Evolutionary conservation across 2,888 invertebrate species (phyloP), one percentile per base, ranked within the genome.

Genomic region (Hirtodrosophila cameraria): DNA sequence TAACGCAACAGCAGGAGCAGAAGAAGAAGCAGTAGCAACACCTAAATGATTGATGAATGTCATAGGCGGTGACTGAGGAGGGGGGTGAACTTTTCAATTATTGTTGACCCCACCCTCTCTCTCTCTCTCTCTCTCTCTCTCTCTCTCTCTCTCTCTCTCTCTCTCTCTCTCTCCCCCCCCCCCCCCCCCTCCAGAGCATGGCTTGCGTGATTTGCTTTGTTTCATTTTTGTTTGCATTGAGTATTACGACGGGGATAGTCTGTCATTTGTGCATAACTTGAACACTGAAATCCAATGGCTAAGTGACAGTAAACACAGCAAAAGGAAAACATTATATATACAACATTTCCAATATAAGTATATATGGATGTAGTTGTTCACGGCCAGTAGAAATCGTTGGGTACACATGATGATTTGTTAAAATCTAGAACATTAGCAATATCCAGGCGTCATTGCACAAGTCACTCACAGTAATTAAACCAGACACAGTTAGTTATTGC

Each of bases 21-120:
- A 30, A 52, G 25, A 9, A 25, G 30, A 41, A 60, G 53, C 45
- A 20, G 46, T 23, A 46, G 23, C 46, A 60, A 78, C 63, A 67
- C 59, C 73, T 77, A 79, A 79, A 84, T 88, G 88, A 88, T 88
- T 88, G 88, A 88, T 88, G 83, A 83, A 74, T 86, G 79, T 79
- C 86, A 77, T 64, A 77, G 68, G 53, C 70, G 52, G 41, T 9
- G 64, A 38, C 52, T 35, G 12, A 16, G 27, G 13, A 15, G 36
- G 45, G 28, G 46, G 45, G 36, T 20, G 58, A 28, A 74, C 50
- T 76, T 79, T 80, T 82, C 83, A 82, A 80, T 80, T 80, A 82
- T 76, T 66, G 67, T 59, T 52, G n/a, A n/a, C n/a, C n/a, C n/a
- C n/a, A n/a, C n/a, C n/a, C n/a, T n/a, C n/a, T n/a, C n/a, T n/a